Evolutionary conservation across 2,113 vertebrate genomes (phyloP), one percentile per base, ranked within the genome.

Genomic region (Mus spicilegus): DNA sequence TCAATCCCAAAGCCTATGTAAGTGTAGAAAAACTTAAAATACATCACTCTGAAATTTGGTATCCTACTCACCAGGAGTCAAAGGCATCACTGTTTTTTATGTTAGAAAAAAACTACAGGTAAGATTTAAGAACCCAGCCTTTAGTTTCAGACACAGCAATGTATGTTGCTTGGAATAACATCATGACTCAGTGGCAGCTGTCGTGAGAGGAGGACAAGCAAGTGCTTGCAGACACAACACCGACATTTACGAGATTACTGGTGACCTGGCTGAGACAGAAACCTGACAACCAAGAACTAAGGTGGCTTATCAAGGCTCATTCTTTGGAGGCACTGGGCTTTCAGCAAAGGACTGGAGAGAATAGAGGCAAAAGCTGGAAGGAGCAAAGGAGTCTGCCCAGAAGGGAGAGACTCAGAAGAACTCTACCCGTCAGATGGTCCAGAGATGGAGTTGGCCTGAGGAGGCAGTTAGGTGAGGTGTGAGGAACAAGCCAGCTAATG

Each of bases 1-100:
- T 87, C 82, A 33, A 95, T 73, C 70, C 93, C 63, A 94, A 70
- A 88, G 81, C 42, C 28, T 30, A 65, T 4, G 22, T 72, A 70
- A 39, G 6, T 72, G 56, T 12, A 93, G 61, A 94, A 88, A 95
- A 91, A 85, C 12, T 33, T 89, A 67, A 97, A 93, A 87, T 69
- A 87, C 81, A 91, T 46, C 26, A 96, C n/a, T 89, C 5, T 63
- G 65, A 94, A 85, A 61, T 88, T 89, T 20, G 46, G 36, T 76
- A 77, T 33, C 61, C 14, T 91, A 67, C 95, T 91, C 51, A 93
- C 9, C 9, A 89, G 56, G 49, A 86, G 67, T 93, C n/a, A 81
- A 94, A 91, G n/a, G 58, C 7, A 30, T 20, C 67, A 42, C 63
- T 49, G 16, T 58, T 42, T 90, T 91, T 51, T 24, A 30, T 69